Conservation (phyloP, 2,888 invertebrate species). For the Chymomyza fuscimana region DNA sequence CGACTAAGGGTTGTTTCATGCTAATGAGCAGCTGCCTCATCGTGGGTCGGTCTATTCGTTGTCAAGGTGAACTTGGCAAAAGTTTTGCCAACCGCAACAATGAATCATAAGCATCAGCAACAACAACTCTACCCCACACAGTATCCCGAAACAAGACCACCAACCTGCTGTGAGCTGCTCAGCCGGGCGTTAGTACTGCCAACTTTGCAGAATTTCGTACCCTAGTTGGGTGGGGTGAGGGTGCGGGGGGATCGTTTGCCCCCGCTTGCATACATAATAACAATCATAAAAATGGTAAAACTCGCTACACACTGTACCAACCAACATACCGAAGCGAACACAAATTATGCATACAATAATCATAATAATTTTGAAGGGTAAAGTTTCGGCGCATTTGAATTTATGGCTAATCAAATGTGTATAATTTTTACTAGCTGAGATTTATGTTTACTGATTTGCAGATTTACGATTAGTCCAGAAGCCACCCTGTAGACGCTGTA, state of each 20-base stretch:
- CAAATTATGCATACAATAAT: slow-evolving; percentile 69
- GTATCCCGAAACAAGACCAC: not conserved
- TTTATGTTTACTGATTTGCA: slow-evolving; percentile 59
- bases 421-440: slow-evolving; percentile 62
- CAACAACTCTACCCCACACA: not conserved
- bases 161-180: slow-evolving; percentile 17
- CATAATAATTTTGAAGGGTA: slow-evolving; percentile 42
- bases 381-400: slow-evolving; percentile 46
- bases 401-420: slow-evolving; percentile 68
- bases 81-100: slow-evolving; percentile 17
- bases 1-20: slow-evolving; percentile 63
- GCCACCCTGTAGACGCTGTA: slow-evolving; percentile 20
- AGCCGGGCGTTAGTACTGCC: slow-evolving; percentile 45
- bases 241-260: slow-evolving; percentile 6
- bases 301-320: slow-evolving; percentile 2
- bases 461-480: slow-evolving; percentile 1
- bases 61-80: slow-evolving; percentile 25
- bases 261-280: slow-evolving; percentile 62
- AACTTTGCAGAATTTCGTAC: slow-evolving; percentile 47
- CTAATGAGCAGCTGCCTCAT: slow-evolving; percentile 47
- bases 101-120: slow-evolving; percentile 33
- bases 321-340: not conserved
- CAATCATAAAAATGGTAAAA: slow-evolving; percentile 61
- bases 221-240: not conserved
- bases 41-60: slow-evolving; percentile 1